phyloP scores from a whole-genome alignment of 2,797 vertebrate genomes.

The Thunnus albacares region DNA sequence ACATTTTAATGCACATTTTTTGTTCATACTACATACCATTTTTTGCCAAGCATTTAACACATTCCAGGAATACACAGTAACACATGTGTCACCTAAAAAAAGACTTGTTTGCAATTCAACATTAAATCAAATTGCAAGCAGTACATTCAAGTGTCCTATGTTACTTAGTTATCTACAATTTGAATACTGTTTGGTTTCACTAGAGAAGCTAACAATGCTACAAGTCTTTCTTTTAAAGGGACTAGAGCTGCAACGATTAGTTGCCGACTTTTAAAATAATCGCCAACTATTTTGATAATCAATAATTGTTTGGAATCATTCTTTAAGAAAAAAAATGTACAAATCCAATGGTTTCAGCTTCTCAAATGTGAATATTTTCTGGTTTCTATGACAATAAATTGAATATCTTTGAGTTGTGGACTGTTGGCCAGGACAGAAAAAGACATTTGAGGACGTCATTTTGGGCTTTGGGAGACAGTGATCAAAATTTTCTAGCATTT shows the following conservation, averaged over 20 bases:
- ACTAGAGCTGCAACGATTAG: too few relatives aligned
- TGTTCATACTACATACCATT: not conserved
- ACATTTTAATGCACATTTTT: not conserved
- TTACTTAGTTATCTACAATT: not conserved
- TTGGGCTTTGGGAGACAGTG: not conserved
- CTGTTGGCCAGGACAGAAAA: not conserved
- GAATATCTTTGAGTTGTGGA: too few relatives aligned
- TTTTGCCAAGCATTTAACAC: not conserved
- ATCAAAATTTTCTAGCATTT: not conserved
- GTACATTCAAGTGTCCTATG: not conserved
- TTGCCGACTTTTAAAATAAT: too few relatives aligned
- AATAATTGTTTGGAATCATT: too few relatives aligned
- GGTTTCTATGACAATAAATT: too few relatives aligned
- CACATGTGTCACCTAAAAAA: not conserved
- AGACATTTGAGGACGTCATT: not conserved
- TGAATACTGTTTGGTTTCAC: not conserved
- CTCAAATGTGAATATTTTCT: too few relatives aligned
- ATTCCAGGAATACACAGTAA: not conserved
- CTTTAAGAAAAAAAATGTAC: too few relatives aligned
- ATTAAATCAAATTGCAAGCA: not conserved
- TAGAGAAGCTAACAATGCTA: not conserved
- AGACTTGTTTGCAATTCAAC: not conserved
- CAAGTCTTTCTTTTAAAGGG: not conserved
- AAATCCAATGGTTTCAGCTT: too few relatives aligned
- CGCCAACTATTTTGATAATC: too few relatives aligned